Percentiles rank a stretch among this genome's conserved stretches.
Conservation (phyloP, 2,888 invertebrate genomes). For the Plemyria rubiginata region DNA sequence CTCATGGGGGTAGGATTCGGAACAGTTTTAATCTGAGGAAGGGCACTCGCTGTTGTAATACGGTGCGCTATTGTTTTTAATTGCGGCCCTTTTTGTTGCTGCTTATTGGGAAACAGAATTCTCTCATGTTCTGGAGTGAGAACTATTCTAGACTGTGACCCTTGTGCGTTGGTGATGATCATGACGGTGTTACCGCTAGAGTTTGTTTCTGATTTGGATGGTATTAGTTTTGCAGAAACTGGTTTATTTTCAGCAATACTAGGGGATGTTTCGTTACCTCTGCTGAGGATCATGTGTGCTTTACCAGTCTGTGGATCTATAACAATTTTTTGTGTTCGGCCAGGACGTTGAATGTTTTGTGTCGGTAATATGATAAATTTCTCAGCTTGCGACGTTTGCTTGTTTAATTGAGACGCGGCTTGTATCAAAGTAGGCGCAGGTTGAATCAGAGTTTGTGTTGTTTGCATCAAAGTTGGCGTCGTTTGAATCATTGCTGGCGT, state of each 20-base stretch:
- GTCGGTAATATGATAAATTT: conserved; percentile 78
- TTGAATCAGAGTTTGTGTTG: conserved; percentile 20
- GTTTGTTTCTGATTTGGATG: conserved; percentile 61
- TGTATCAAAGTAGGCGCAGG: conserved; percentile 55
- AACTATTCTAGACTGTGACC: conserved; percentile 85
- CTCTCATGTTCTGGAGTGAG: conserved; percentile 86
- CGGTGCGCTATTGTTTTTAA: conserved; percentile 71
- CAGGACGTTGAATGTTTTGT: conserved; percentile 63
- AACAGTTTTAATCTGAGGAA: conserved; percentile 54
- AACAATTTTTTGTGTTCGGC: conserved; percentile 77
- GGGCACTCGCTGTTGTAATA: conserved; percentile 54
- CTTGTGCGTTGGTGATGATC: conserved; percentile 87
- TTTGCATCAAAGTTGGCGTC: conserved; percentile 18
- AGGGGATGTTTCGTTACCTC: conserved; percentile 58
- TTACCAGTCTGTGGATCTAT: conserved; percentile 79
- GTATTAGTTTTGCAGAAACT: conserved; percentile 72
- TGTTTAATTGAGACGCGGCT: conserved; percentile 58
- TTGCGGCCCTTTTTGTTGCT: conserved; percentile 69
- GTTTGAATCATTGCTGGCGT: conserved; percentile 23
- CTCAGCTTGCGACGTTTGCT: conserved; percentile 55
- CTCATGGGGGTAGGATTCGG: conserved; percentile 54
- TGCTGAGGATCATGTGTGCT: conserved; percentile 73
- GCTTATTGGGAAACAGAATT: conserved; percentile 83
- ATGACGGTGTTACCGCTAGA: conserved; percentile 84
- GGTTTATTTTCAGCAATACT: conserved; percentile 63